Base-by-base conservation (phyloP, 2,888 invertebrate species). In the Disparrhopalites patrizii region DNA sequence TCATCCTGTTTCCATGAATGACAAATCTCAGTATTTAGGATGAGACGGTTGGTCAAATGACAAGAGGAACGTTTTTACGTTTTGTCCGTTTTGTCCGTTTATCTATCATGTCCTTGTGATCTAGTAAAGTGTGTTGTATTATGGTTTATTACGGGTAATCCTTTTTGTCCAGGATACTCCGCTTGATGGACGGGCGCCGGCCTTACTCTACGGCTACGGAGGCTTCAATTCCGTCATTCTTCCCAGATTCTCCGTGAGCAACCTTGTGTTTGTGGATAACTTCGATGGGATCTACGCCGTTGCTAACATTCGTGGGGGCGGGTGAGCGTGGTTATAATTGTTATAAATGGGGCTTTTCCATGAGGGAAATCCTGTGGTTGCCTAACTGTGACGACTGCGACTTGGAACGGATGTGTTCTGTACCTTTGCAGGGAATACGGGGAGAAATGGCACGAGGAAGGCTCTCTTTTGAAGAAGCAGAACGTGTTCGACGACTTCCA, bases 401-500 rank as follows among this genome's bases (percentile, higher is more conserved):
- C 38, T n/a, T n/a, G n/a, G n/a, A n/a, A n/a, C n/a, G n/a, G n/a
- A n/a, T 36, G 36, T 36, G 8, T 10, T 36, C 36, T 36, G 36
- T 10, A 36, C 13, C 18, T 23, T 25, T 52, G 13, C 52, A 68
- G 68, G 27, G 68, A 68, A 43, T 68, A 68, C n/a, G 68, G 68
- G 3, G 51, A 51, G 51, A 52, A 52, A 25, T 68, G 68, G 68
- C 68, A 68, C 36, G 23, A 43, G 20, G 68, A 5, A 13, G 68
- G 68, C n/a, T n/a, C 43, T 28, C 23, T 43, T 15, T 36, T 68
- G 2, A 68, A 68, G 15, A 68, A 68, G 95, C 97, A 98, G 82
- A 98, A 98, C 80, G 91, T 90, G 51, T 98, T 98, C 80, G 91
- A 97, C 80, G 99, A 99, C 82, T 97, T 99, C 81, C 91, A 92